A percentile compares a stretch with the other conserved stretches of the same genome.
phyloP scores from a whole-genome alignment of 30 jellyfish, hydroid and myxozoan species.

The Turritopsis rubra region DNA sequence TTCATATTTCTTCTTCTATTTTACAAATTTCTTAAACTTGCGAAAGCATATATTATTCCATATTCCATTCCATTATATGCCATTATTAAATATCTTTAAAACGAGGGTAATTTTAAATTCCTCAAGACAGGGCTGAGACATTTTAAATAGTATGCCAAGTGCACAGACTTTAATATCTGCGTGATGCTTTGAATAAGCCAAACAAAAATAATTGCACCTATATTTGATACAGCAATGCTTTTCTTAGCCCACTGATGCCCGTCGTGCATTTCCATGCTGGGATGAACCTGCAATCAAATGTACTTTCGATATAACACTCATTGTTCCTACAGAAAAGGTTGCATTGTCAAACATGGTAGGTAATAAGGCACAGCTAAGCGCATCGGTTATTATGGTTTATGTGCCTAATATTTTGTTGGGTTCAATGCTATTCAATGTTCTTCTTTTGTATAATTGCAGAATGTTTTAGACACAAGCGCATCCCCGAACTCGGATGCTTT shows the following conservation, averaged over 20 bases:
- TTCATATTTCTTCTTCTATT: no score
- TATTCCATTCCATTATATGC: no score
- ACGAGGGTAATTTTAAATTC: no score
- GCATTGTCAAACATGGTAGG: slow-evolving; percentile 86
- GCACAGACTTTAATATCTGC: no score
- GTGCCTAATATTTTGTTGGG: background rate
- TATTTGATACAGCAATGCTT: no score
- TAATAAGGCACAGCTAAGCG: background rate
- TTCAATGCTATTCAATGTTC: background rate
- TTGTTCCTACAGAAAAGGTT: slow-evolving; percentile 56
- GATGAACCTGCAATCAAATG: slow-evolving; percentile 93
- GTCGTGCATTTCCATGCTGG: slow-evolving; percentile 98
- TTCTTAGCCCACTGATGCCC: slow-evolving; percentile 79
- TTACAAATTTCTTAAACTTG: no score
- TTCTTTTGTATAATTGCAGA: background rate
- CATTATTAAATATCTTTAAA: no score
- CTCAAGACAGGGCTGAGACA: no score
- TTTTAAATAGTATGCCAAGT: no score
- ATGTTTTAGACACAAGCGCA: slow-evolving; percentile 42
- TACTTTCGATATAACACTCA: slow-evolving; percentile 65
- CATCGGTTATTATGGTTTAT: background rate
- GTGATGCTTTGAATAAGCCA: no score
- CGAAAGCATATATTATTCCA: no score
- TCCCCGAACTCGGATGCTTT: slow-evolving; percentile 32
- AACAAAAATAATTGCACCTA: no score